Conservation (phyloP, 1,140 invertebrate genomes). For the Melanaphis sacchari region DNA sequence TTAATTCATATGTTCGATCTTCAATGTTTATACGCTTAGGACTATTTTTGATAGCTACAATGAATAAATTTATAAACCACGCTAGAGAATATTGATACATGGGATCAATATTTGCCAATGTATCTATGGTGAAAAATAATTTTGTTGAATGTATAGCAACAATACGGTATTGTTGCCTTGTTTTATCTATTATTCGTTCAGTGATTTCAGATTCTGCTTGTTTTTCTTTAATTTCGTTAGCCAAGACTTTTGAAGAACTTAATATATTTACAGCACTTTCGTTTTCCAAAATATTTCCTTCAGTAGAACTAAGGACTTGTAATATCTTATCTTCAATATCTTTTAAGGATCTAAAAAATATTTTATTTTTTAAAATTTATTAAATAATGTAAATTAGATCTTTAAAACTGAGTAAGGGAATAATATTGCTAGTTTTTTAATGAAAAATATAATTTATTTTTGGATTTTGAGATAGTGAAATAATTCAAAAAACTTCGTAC, state of each 20-base stretch:
- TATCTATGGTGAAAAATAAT: slow-evolving; percentile 92
- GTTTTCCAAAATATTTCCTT: slow-evolving; percentile 95
- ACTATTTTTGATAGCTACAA: slow-evolving; percentile 75
- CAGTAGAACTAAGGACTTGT: slow-evolving; percentile 84
- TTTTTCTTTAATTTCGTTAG: slow-evolving; percentile 86
- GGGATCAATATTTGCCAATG: slow-evolving; percentile 88
- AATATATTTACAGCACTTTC: slow-evolving; percentile 95
- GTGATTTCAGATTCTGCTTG: slow-evolving; percentile 79
- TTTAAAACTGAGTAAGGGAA: background rate
- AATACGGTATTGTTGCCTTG: slow-evolving; percentile 82
- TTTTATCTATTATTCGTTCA: slow-evolving; percentile 80
- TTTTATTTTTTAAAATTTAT: background rate
- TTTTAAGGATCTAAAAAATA: slow-evolving; percentile 79
- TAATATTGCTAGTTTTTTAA: background rate
- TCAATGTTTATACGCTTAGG: slow-evolving; percentile 72
- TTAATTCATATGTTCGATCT: slow-evolving; percentile 75
- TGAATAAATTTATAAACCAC: slow-evolving; percentile 92
- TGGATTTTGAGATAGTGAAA: background rate
- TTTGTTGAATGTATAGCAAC: slow-evolving; percentile 87
- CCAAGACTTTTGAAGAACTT: slow-evolving; percentile 87
- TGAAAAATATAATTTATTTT: background rate
- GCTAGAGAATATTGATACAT: slow-evolving; percentile 94
- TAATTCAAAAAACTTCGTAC: background rate
- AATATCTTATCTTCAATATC: slow-evolving; percentile 96
- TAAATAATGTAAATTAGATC: background rate